Percentiles rank a stretch among this genome's conserved stretches.
Evolutionary conservation across 1,140 invertebrate species (phyloP).

Genomic region (Nebria ingens): DNA sequence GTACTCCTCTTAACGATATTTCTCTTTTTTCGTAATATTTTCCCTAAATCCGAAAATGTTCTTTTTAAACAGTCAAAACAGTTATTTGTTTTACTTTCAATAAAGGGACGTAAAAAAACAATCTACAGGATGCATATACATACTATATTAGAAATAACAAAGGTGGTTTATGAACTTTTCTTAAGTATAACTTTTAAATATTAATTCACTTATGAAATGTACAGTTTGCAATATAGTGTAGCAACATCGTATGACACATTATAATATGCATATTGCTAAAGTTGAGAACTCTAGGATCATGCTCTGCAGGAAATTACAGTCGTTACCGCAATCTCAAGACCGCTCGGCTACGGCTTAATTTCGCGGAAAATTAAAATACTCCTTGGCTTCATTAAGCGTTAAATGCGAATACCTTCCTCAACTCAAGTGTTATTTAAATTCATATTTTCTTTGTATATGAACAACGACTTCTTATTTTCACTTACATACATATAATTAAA

Average conservation of each 20-base stretch:
- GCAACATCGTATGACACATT: neutral
- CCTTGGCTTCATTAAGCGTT: neutral
- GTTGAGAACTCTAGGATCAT: neutral
- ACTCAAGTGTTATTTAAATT: neutral
- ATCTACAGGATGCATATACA: too few relatives aligned
- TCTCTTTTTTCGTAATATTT: too few relatives aligned
- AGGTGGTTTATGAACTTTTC: too few relatives aligned
- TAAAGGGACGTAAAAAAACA: too few relatives aligned
- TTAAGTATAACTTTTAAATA: too few relatives aligned
- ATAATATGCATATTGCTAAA: constrained; percentile 5
- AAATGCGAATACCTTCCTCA: neutral
- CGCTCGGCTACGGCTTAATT: neutral
- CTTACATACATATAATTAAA: too few relatives aligned
- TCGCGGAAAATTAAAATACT: constrained; percentile 6
- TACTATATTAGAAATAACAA: neutral
- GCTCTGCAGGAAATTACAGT: neutral
- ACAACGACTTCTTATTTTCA: neutral
- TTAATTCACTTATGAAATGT: too few relatives aligned
- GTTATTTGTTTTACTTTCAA: neutral
- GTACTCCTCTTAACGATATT: neutral
- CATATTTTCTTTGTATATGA: neutral
- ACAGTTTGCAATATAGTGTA: too few relatives aligned
- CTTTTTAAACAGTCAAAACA: neutral
- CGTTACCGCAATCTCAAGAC: constrained; percentile 7
- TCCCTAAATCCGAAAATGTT: too few relatives aligned